Evolutionary conservation across 2,888 invertebrate genomes (phyloP).

Genomic region (Coelinius sp.): DNA sequence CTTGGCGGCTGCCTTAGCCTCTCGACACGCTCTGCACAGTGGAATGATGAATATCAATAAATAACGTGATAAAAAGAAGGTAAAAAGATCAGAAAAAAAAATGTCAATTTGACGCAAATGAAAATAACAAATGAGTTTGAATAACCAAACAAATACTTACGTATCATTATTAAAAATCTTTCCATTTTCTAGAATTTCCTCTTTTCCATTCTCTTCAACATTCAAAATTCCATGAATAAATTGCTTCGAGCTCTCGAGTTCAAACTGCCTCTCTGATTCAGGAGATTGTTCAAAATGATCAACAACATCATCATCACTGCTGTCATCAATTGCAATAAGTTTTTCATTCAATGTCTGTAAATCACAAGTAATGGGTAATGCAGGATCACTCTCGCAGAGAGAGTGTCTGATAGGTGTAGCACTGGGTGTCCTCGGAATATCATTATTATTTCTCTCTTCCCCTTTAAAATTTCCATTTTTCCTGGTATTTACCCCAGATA

Average conservation of each 20-base stretch:
- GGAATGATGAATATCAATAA: constrained; percentile 12
- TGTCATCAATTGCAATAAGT: constrained; percentile 42
- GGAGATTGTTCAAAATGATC: background rate
- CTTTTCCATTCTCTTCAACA: background rate
- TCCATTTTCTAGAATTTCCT: background rate
- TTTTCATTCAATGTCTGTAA: constrained; percentile 32
- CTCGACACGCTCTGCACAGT: constrained; percentile 54
- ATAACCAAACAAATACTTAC: background rate
- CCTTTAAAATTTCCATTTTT: background rate
- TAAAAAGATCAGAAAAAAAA: background rate
- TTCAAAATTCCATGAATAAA: background rate
- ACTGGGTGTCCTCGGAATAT: constrained; percentile 49
- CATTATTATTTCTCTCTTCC: constrained; percentile 25
- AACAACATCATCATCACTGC: background rate
- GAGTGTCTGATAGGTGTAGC: constrained; percentile 48
- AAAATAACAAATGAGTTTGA: background rate
- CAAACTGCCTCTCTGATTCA: background rate
- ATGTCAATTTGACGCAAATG: background rate
- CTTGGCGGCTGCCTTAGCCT: constrained; percentile 50
- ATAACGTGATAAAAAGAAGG: constrained; percentile 10
- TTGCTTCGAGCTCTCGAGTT: background rate
- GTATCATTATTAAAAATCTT: background rate
- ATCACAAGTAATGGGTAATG: constrained; percentile 19
- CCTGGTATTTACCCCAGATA: background rate
- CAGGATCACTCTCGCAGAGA: constrained; percentile 31